Conservation (phyloP, 2,888 invertebrate species). For the Rhyacophila evoluta region DNA sequence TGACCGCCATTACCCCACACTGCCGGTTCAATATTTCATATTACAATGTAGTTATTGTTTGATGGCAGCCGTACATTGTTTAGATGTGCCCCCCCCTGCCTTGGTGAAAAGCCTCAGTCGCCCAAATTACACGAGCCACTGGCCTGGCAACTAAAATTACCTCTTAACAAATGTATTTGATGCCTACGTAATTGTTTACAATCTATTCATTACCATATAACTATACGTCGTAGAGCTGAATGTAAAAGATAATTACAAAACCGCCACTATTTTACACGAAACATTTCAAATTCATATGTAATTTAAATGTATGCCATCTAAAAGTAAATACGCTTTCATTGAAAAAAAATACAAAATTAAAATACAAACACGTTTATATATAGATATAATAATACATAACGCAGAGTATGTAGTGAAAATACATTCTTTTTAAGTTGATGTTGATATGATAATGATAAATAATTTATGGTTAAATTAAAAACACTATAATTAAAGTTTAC, state of each 20-base stretch:
- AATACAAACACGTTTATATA: no score
- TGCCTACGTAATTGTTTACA: slow-evolving; percentile 34
- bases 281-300: no score
- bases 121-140: slow-evolving; percentile 52
- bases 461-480: no score
- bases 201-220: slow-evolving; percentile 12
- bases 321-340: no score
- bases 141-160: slow-evolving; percentile 42
- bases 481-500: no score
- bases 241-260: background rate
- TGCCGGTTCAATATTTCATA: slow-evolving; percentile 53
- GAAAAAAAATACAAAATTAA: no score
- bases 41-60: slow-evolving; percentile 55
- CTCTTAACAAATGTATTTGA: slow-evolving; percentile 40
- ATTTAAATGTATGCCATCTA: no score
- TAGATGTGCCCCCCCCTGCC: slow-evolving; percentile 39
- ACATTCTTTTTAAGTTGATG: no score
- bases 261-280: no score
- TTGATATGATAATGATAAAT: no score
- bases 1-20: slow-evolving; percentile 53
- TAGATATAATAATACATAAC: no score
- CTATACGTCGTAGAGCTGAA: background rate
- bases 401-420: no score
- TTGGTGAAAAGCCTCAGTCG: slow-evolving; percentile 37
- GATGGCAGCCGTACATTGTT: slow-evolving; percentile 48